phyloP scores from a whole-genome alignment of 30 jellyfish, hydroid and myxozoan genomes.

The Chrysaora quinquecirrha region DNA sequence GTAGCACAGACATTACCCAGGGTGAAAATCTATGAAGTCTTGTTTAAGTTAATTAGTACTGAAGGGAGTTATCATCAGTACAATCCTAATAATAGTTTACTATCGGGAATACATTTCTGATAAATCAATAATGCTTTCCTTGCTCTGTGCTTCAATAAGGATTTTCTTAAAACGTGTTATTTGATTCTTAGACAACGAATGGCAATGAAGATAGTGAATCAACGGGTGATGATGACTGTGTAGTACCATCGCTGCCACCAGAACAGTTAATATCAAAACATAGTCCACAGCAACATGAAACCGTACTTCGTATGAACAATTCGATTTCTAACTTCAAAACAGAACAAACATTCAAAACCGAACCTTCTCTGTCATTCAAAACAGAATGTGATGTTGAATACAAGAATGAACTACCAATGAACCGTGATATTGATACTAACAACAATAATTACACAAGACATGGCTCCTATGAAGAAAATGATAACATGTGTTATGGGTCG shows the following conservation, averaged over 20 bases:
- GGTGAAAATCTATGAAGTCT: too few relatives aligned
- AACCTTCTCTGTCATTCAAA: slow-evolving; percentile 32
- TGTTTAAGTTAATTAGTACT: too few relatives aligned
- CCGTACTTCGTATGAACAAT: slow-evolving; percentile 60
- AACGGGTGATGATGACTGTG: slow-evolving; percentile 69
- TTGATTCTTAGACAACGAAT: slow-evolving; percentile 42
- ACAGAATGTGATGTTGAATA: slow-evolving; percentile 53
- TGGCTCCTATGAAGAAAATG: slow-evolving; percentile 43
- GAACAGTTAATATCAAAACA: slow-evolving; percentile 56
- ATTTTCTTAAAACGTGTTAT: too few relatives aligned
- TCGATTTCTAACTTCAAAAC: slow-evolving; percentile 48
- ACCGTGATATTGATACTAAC: background rate
- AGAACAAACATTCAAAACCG: slow-evolving; percentile 35
- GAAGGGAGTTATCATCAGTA: too few relatives aligned
- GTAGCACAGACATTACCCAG: too few relatives aligned
- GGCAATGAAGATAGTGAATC: slow-evolving; percentile 70
- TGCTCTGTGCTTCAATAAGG: too few relatives aligned
- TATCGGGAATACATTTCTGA: too few relatives aligned
- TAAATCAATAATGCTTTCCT: too few relatives aligned
- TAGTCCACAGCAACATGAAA: slow-evolving; percentile 70
- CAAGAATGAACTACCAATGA: slow-evolving; percentile 76
- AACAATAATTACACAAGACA: slow-evolving; percentile 50
- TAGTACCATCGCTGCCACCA: slow-evolving; percentile 67
- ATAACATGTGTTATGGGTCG: slow-evolving; percentile 54
- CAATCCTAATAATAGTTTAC: too few relatives aligned